Percentiles rank a stretch among this genome's conserved stretches.
Conservation (phyloP, 2,797 vertebrate species). For the Lacerta viridis region DNA sequence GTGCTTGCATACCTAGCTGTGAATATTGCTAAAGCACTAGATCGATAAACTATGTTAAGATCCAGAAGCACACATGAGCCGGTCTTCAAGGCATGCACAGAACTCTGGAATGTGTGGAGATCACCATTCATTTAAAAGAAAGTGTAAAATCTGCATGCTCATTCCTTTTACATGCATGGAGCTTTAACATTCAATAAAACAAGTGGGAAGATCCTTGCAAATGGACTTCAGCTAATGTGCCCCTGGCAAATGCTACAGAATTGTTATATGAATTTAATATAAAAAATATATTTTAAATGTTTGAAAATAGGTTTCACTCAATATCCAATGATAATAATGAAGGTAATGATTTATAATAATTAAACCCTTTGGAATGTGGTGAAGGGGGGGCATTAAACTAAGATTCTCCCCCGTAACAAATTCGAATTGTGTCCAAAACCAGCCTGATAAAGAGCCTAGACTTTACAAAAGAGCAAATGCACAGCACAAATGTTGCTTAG, state of each 20-base stretch:
- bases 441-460: background rate
- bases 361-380: background rate
- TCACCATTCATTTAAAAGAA: background rate
- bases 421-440: background rate
- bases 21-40: background rate
- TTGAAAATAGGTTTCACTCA: background rate
- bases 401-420: too few species aligned
- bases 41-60: background rate
- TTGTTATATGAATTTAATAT: background rate
- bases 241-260: background rate
- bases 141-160: background rate
- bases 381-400: background rate
- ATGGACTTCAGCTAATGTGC: background rate
- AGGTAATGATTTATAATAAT: constrained; percentile 8
- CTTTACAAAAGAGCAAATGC: background rate
- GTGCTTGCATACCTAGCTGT: background rate
- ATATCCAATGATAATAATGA: background rate
- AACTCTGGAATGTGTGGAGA: background rate
- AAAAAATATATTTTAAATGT: background rate
- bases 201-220: background rate
- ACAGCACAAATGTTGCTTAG: background rate
- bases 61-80: background rate
- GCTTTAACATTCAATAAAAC: background rate
- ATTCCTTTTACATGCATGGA: background rate
- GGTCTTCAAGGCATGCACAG: background rate